Evolutionary conservation across 2,113 vertebrate species (phyloP).

Genomic region (Takifugu flavidus): DNA sequence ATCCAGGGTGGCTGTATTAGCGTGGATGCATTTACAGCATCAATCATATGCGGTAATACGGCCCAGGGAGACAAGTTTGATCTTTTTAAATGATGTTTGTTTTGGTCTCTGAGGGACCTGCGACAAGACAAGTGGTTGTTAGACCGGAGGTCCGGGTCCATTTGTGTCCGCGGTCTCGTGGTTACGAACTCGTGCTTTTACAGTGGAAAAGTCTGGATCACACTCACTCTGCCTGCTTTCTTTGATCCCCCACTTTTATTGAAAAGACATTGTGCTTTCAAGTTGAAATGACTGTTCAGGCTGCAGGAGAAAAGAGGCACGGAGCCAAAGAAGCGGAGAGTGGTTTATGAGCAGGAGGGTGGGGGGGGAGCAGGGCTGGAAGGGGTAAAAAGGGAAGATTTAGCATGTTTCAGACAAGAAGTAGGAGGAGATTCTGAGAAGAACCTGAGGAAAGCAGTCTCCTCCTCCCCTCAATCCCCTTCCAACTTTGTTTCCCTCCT

Average conservation of each 20-base stretch:
- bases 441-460: constrained; percentile 31
- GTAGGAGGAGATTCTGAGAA: constrained; percentile 26
- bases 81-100: not conserved
- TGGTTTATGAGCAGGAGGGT: not conserved
- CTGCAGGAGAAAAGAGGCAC: constrained; percentile 24
- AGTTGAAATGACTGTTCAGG: constrained; percentile 30
- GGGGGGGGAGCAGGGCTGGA: not conserved
- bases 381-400: constrained; percentile 7
- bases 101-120: not conserved
- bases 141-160: no score
- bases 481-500: constrained; percentile 33
- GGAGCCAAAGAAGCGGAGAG: constrained; percentile 21
- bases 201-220: constrained; percentile 31
- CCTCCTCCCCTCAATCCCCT: constrained; percentile 26
- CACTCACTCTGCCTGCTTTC: constrained; percentile 21
- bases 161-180: constrained; percentile 27
- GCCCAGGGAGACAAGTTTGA: not conserved
- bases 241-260: constrained; percentile 40
- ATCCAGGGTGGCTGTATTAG: no score
- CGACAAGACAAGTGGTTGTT: no score
- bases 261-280: constrained; percentile 46
- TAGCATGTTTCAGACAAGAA: constrained; percentile 2
- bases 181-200: constrained; percentile 54
- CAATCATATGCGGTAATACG: not conserved
- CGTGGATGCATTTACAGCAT: no score